Evolutionary conservation across 2,888 invertebrate species (phyloP).

Genomic region (Gerris lacustris): DNA sequence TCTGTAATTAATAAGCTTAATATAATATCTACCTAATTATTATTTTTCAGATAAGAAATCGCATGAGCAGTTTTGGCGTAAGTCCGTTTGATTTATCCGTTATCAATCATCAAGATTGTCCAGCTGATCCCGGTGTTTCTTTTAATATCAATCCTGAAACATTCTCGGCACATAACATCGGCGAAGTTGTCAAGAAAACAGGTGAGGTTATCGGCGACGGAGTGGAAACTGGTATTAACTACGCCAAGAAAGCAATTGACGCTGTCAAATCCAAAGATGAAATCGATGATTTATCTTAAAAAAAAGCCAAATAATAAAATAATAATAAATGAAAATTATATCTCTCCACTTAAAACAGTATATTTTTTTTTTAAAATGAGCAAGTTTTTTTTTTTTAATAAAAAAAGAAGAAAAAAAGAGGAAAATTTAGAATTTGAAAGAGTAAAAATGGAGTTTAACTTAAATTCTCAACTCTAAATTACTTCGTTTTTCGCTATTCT

Average conservation of each 20-base stretch:
- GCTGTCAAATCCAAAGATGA: slow-evolving; percentile 37
- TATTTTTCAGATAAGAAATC: slow-evolving; percentile 47
- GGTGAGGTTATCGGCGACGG: slow-evolving; percentile 59
- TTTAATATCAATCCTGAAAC: slow-evolving; percentile 65
- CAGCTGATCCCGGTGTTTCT: slow-evolving; percentile 41
- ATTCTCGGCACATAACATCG: slow-evolving; percentile 59
- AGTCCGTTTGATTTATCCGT: slow-evolving; percentile 64
- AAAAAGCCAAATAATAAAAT: neutral
- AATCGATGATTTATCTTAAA: slow-evolving; percentile 15
- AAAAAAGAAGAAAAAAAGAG: too few relatives aligned
- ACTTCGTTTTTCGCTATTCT: too few relatives aligned
- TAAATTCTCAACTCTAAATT: too few relatives aligned
- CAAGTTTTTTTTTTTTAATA: too few relatives aligned
- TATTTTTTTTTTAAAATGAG: too few relatives aligned
- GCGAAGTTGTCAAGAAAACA: slow-evolving; percentile 45
- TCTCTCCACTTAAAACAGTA: too few relatives aligned
- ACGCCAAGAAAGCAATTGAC: slow-evolving; percentile 58
- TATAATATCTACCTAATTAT: too few relatives aligned
- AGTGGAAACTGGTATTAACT: slow-evolving; percentile 55
- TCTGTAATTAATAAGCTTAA: too few relatives aligned
- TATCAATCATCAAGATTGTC: slow-evolving; percentile 56
- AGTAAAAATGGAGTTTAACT: too few relatives aligned
- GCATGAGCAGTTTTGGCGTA: slow-evolving; percentile 51
- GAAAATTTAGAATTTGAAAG: too few relatives aligned
- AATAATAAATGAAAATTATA: too few relatives aligned